Evolutionary conservation across 2,797 vertebrate species (phyloP), one percentile per base, ranked within the genome.

Genomic region (Catamblyrhynchus diadema): DNA sequence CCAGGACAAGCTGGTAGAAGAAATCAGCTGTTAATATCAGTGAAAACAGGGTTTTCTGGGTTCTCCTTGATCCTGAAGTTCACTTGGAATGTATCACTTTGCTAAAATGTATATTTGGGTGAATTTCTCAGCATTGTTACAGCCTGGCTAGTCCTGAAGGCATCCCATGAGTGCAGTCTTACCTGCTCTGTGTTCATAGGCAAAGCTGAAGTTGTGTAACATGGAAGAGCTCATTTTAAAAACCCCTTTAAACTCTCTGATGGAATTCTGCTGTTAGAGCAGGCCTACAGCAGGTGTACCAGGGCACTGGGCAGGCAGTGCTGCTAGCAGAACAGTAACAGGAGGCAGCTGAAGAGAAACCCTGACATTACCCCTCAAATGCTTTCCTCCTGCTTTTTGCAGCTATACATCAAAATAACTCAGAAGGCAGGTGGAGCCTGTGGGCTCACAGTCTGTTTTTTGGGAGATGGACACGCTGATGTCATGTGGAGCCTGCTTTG

Each of bases 401-500:
- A 54, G 3, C 57, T 50, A 5, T 32, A 19, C 42, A 12, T 81
- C n/a, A 53, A 51, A 85, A 75, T 84, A 85, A 67, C 54, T 84
- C 78, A 48, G 85, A 95, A 93, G 48, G 47, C 82, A 93, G 90
- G 73, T 64, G 71, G 61, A 73, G 20, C 44, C 62, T 89, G 61
- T 79, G 88, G 79, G 79, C 81, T 95, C 75, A 41, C 69, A 83
- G 89, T 80, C 90, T 96, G 90, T 5, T 85, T 93, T 81, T 86
- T 81, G 90, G 56, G 45, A 51, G 93, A 77, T 83, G 90, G 79
- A 78, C 70, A 90, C n/a, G 48, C 60, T 61, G 87, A 57, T 88
- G 81, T 95, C 88, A 71, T 82, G 81, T 81, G 90, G 91, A 97
- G 77, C 71, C 48, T 61, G 50, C 48, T 82, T 97, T 97, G 96